Evolutionary conservation across 64 coral and sea anemone species (phyloP), one percentile per base, ranked within the genome.

Genomic region (Montipora foliosa): DNA sequence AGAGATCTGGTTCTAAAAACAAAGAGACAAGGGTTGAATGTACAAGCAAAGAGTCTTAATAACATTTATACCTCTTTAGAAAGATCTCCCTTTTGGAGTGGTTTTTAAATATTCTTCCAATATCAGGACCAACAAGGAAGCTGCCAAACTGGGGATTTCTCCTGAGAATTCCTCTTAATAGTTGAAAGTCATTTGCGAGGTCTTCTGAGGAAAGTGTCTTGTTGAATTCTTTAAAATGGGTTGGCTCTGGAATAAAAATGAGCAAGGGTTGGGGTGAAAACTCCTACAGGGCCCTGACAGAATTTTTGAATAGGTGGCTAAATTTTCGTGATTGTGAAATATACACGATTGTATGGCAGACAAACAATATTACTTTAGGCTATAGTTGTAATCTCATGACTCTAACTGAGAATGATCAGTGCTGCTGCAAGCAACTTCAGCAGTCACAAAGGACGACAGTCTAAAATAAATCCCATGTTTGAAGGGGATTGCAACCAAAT

Each of bases 41-140:
- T 5, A 51, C 62, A 60, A 67, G 67, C 76, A 22, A 49, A 19
- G 5, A 53, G 60, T 14, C 44, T 17, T 58, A 14, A 10, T 37
- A 1, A 19, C 19, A 37, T 10, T 17, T 24, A 5, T 81, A 90
- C 87, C 79, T 90, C 71, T 83, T 45, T 84, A 95, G 82, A 49
- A 61, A 61, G 46, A 6, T 70, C 66, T 16, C 77, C 45, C 37
- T 76, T 76, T 75, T 76, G 2, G 80, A 44, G 25, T 70, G 9
- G 20, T 69, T 57, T 84, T 47, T 88, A 47, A 69, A 19, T 44
- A 95, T 24, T 66, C 50, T 90, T 64, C 79, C 60, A 52, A 93
- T 89, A 53, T 98, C 96, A 20, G 96, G 96, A 8, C 96, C 96
- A 50, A 95, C 94, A 50, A 98, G 74, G 15, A 72, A 70, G 3